A percentile compares a stretch with the other conserved stretches of the same genome.
These are phyloP conservation scores for Amia ocellicauda DNA, from an alignment of 2,113 vertebrate genomes.

Conservation along the genomic window DNA sequence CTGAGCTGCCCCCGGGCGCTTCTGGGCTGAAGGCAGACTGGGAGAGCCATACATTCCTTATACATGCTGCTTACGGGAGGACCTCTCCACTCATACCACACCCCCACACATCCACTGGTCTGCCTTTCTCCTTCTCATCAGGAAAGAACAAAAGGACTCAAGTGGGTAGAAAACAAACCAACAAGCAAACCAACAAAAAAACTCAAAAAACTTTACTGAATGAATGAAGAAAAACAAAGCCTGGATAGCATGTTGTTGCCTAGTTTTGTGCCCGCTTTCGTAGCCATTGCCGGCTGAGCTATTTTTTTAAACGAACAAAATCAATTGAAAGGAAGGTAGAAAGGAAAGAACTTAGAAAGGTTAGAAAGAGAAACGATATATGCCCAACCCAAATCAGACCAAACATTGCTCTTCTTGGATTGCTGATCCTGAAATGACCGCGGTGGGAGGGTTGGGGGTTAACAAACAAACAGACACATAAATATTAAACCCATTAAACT, in stretches of 20 bases:
- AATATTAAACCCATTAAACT: neutral
- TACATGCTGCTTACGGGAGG: slow-evolving; percentile 74
- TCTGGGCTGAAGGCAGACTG: slow-evolving; percentile 61
- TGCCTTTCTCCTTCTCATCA: slow-evolving; percentile 58
- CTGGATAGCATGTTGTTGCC: slow-evolving; percentile 66
- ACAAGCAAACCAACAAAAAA: slow-evolving; percentile 47
- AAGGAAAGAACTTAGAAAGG: slow-evolving; percentile 34
- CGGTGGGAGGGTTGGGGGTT: slow-evolving; percentile 1
- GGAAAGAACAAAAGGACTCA: slow-evolving; percentile 39
- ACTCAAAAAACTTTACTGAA: slow-evolving; percentile 51
- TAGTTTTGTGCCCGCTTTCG: slow-evolving; percentile 70
- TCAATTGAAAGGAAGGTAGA: slow-evolving; percentile 48
- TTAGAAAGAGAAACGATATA: too few relatives aligned
- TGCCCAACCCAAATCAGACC: too few relatives aligned
- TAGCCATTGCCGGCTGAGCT: slow-evolving; percentile 47
- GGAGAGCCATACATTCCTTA: slow-evolving; percentile 67
- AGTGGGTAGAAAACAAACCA: slow-evolving; percentile 8
- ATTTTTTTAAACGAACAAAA: slow-evolving; percentile 46
- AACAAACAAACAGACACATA: too few relatives aligned
- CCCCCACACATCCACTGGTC: slow-evolving; percentile 74
- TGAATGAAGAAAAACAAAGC: slow-evolving; percentile 43
- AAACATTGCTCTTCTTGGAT: too few relatives aligned
- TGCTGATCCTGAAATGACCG: neutral
- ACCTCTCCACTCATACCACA: slow-evolving; percentile 64
- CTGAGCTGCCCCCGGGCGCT: slow-evolving; percentile 61